A percentile compares a stretch with the other conserved stretches of the same genome.
Conservation (phyloP, 2,113 vertebrate species). For the Tychaedon coryphoeus region DNA sequence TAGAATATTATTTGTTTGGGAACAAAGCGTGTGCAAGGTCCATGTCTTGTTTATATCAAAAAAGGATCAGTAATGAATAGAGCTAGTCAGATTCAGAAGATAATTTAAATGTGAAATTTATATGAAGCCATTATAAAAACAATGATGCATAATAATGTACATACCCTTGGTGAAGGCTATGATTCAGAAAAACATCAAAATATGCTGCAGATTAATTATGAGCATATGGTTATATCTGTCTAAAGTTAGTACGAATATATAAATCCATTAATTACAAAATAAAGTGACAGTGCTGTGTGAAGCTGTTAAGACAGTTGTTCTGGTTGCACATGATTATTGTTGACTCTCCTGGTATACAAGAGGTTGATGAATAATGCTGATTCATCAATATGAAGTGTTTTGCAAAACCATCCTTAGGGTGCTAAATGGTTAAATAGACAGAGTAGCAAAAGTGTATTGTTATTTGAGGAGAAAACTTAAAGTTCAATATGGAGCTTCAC, state of each 20-base stretch:
- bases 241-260: not conserved
- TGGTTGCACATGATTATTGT: not conserved
- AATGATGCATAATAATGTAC: not conserved
- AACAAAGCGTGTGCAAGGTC: not conserved
- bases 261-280: not conserved
- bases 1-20: not conserved
- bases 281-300: not conserved
- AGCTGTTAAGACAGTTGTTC: not conserved
- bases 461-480: not conserved
- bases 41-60: not conserved
- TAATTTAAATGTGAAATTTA: not conserved
- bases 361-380: not conserved
- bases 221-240: not conserved
- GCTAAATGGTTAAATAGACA: not conserved
- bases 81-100: not conserved
- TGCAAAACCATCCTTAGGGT: not conserved
- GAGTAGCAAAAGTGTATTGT: not conserved
- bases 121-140: not conserved
- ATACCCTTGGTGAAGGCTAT: not conserved
- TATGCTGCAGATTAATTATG: not conserved
- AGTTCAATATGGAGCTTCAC: not conserved
- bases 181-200: conserved; percentile 18
- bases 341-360: not conserved
- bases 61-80: not conserved
- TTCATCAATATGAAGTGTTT: not conserved